Evolutionary conservation across 1,140 invertebrate genomes (phyloP), one percentile per base, ranked within the genome.

Genomic region (Cotesia vestalis): DNA sequence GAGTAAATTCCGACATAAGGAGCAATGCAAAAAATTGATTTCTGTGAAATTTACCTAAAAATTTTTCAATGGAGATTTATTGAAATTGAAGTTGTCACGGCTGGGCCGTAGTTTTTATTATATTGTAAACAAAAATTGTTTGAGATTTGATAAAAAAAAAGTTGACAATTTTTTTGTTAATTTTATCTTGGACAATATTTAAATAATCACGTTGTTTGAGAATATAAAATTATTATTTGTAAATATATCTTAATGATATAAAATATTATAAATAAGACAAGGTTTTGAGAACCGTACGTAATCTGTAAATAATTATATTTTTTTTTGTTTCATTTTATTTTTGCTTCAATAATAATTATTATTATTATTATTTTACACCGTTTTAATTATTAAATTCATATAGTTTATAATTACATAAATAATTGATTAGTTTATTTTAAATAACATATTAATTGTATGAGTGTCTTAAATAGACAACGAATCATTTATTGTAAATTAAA

Each of bases 391-490:
- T 14, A 57, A 20, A 57, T 46, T 46, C 4, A 46, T 9, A 46
- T 46, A 46, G 5, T 46, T 46, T 5, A 46, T 11, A 46, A 46
- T 46, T 46, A 46, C 1, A 46, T 27, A 27, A 27, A 27, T 27
- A 27, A 57, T 17, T 17, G 4, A 14, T 27, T 34, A 27, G 20
- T 38, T 62, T 62, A 63, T 38, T 63, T n/a, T 27, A 2, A 27
- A 38, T 38, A 40, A 14, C 6, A 63, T 38, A 5, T 60, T 60
- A 20, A 34, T 60, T 60, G 20, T 60, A 63, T 40, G n/a, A 14
- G 61, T 63, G 61, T 63, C 36, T 63, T 63, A 63, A 63, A n/a
- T 63, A 40, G 61, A 63, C 61, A 63, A 63, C 61, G 61, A 63
- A 63, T 38, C 11, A 40, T 63, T 63, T 36, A 63, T 34, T 38